phyloP scores from a whole-genome alignment of 2,888 invertebrate species.

The Netelia melanura region DNA sequence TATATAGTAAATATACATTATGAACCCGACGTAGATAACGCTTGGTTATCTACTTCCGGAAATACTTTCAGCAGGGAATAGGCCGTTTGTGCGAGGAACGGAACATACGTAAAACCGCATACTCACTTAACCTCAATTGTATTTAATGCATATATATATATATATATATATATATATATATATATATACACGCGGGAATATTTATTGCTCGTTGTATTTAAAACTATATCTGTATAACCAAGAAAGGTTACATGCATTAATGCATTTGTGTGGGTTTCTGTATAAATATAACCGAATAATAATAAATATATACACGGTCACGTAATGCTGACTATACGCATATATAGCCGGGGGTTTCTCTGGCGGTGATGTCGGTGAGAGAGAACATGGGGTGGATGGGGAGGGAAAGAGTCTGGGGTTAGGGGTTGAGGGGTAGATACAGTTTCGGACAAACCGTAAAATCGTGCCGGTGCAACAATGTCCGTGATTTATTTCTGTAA shows the following conservation, averaged over 20 bases:
- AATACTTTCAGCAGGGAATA: background rate
- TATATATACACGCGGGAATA: no score
- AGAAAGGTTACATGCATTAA: no score
- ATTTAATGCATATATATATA: background rate
- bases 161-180: background rate
- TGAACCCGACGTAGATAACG: background rate
- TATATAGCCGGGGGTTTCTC: background rate
- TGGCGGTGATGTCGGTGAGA: background rate
- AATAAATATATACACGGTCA: background rate
- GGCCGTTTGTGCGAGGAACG: slow-evolving; percentile 20
- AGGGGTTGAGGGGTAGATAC: slow-evolving; percentile 14
- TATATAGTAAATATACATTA: background rate
- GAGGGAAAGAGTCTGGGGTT: background rate
- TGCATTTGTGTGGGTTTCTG: background rate
- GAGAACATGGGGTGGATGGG: background rate
- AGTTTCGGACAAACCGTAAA: slow-evolving; percentile 72
- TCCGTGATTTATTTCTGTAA: slow-evolving; percentile 77
- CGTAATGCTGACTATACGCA: background rate
- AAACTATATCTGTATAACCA: no score
- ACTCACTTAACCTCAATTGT: slow-evolving; percentile 22
- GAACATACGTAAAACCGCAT: slow-evolving; percentile 52
- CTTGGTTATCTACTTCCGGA: background rate
- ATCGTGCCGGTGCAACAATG: slow-evolving; percentile 74
- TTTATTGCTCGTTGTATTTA: no score
- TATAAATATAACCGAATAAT: slow-evolving; percentile 38